Evolutionary conservation across 2,888 invertebrate species (phyloP), one percentile per base, ranked within the genome.

Genomic region (Tolmerus cingulatus): DNA sequence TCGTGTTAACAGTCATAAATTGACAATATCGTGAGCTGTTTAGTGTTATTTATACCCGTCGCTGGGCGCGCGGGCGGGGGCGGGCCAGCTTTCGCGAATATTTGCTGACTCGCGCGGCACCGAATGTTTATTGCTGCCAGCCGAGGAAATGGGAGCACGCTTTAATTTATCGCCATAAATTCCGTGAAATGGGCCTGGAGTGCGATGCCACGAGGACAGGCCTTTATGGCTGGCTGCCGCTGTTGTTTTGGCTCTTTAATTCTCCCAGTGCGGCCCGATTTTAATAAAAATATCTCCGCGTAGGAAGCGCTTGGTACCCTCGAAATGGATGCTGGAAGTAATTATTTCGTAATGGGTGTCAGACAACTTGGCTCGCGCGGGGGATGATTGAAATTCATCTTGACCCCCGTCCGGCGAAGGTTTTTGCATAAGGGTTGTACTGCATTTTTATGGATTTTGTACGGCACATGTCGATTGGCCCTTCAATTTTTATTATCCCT

Each of bases 1-100:
- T 84, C 84, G 19, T 84, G 84, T 84, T 84, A 84, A 84, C 84
- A 84, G 84, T 43, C 84, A 84, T 84, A 84, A 84, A 84, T 84
- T 84, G 84, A 66, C 84, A 84, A 84, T 84, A 84, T 74, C 84
- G 66, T 74, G 66, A 84, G 84, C 84, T 84, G 66, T 84, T 84
- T 84, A 84, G 84, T 81, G 81, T 81, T 81, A 81, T 81, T 81
- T 81, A 81, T 81, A 81, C 81, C n/a, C 30, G 9, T n/a, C n/a
- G n/a, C 34, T 8, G 66, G 34, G n/a, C n/a, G n/a, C 16, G 9
- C 19, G 19, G 23, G 8, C 34, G n/a, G 27, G 8, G 76, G 34
- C 30, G 8, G 76, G 34, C 30, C 51, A 30, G 55, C 55, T 43
- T 51, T 81, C 30, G 81, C 81, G 55, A 81, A 81, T 81, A 55